phyloP scores from a whole-genome alignment of 2,113 vertebrate genomes.

The Pedionomus torquatus region DNA sequence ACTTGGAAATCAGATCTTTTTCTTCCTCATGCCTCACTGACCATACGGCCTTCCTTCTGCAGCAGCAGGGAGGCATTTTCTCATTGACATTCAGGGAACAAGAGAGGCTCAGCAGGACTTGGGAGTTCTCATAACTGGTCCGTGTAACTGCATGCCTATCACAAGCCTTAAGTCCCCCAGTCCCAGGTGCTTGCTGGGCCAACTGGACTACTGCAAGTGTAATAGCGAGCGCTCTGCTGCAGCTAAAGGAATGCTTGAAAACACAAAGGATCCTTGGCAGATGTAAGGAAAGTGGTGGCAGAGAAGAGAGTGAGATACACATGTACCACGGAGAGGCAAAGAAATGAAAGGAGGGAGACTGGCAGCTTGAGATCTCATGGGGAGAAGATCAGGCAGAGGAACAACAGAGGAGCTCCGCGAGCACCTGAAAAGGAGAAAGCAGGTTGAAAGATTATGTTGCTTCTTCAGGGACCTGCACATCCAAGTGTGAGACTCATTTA shows the following conservation, averaged over 20 bases:
- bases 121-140: background rate
- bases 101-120: background rate
- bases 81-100: background rate
- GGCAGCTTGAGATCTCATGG: background rate
- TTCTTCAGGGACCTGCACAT: background rate
- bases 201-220: background rate
- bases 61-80: background rate
- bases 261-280: background rate
- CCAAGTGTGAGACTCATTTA: background rate
- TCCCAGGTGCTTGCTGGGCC: fast-evolving
- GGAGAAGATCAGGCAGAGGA: background rate
- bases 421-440: background rate
- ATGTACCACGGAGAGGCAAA: background rate
- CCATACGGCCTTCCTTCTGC: background rate
- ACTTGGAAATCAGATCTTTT: background rate
- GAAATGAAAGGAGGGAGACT: background rate
- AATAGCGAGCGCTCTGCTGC: background rate
- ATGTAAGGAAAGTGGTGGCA: background rate
- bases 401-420: background rate
- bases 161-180: background rate
- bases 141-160: background rate
- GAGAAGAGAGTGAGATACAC: background rate
- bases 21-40: fast-evolving
- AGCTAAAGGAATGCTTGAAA: background rate
- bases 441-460: background rate